Percentiles rank a stretch among this genome's conserved stretches.
Conservation (phyloP, 1,140 invertebrate genomes). For the Drosophila nannoptera region DNA sequence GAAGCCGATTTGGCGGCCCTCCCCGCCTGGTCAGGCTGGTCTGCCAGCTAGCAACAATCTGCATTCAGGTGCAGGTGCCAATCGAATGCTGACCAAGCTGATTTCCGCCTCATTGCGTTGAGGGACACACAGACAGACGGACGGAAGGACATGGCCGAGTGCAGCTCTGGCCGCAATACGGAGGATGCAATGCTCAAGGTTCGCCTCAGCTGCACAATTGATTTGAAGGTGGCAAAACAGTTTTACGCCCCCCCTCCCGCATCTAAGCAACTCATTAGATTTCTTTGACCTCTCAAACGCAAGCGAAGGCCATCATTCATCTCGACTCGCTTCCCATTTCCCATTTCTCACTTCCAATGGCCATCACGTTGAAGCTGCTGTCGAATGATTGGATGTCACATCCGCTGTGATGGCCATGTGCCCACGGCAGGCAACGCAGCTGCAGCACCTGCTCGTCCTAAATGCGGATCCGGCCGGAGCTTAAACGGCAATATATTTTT, state of each 20-base stretch:
- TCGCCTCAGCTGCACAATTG: background rate
- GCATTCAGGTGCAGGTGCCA: background rate
- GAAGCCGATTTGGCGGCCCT: background rate
- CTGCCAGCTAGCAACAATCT: slow-evolving; percentile 29
- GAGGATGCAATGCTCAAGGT: background rate
- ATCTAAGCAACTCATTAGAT: no score
- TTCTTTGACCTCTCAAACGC: slow-evolving; percentile 51
- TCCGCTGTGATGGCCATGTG: background rate
- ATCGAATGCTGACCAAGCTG: slow-evolving; percentile 33
- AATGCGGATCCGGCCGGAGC: slow-evolving; percentile 70
- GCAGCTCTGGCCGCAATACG: no score
- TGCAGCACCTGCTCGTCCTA: slow-evolving; percentile 58
- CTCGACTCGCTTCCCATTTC: slow-evolving; percentile 25
- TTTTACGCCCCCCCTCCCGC: no score
- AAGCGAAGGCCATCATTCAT: slow-evolving; percentile 66
- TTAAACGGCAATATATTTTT: slow-evolving; percentile 71
- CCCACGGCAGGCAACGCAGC: slow-evolving; percentile 1
- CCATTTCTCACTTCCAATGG: slow-evolving; percentile 4
- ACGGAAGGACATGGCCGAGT: no score
- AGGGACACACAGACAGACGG: slow-evolving; percentile 16
- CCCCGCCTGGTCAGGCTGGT: no score
- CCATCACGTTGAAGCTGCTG: slow-evolving; percentile 16
- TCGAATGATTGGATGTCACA: slow-evolving; percentile 7
- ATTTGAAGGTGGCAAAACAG: no score
- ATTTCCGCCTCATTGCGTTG: slow-evolving; percentile 40